phyloP scores from a whole-genome alignment of 2,113 vertebrate species.

The Pheucticus melanocephalus region DNA sequence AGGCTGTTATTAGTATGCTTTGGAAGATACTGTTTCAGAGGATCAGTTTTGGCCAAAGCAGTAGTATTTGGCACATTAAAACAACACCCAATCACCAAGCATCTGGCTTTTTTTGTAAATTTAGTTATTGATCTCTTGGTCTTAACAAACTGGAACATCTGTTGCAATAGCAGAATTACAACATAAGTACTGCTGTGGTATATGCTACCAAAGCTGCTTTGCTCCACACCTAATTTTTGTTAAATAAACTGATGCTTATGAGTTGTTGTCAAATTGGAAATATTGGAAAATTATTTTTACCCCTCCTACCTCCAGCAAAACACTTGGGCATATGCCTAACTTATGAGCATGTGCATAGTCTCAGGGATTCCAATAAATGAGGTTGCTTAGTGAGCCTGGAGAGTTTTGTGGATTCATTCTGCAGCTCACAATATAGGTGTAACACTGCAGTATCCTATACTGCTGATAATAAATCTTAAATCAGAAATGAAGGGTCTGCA shows the following conservation, averaged over 20 bases:
- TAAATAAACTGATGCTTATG: not conserved
- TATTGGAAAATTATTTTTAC: not conserved
- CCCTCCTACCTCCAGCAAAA: not conserved
- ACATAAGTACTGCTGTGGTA: not conserved
- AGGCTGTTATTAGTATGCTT: not conserved
- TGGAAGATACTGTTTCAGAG: not conserved
- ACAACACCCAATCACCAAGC: not conserved
- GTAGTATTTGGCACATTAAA: not conserved
- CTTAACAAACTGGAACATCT: conserved; percentile 1
- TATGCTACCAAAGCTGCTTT: not conserved
- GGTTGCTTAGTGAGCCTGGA: not conserved
- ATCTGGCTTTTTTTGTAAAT: not conserved
- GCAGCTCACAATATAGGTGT: rapidly evolving
- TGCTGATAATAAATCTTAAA: not conserved
- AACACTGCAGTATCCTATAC: not conserved
- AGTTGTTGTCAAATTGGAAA: not conserved
- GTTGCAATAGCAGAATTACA: conserved; percentile 14
- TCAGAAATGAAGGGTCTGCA: not conserved
- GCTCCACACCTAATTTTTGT: not conserved
- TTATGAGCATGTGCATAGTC: not conserved
- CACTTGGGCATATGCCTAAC: not conserved
- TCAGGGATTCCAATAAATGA: not conserved
- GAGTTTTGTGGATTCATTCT: not conserved
- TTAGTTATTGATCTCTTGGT: not conserved
- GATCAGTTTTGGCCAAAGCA: not conserved